Conservation (phyloP, 2,113 vertebrate genomes). For the Spea bombifrons region DNA sequence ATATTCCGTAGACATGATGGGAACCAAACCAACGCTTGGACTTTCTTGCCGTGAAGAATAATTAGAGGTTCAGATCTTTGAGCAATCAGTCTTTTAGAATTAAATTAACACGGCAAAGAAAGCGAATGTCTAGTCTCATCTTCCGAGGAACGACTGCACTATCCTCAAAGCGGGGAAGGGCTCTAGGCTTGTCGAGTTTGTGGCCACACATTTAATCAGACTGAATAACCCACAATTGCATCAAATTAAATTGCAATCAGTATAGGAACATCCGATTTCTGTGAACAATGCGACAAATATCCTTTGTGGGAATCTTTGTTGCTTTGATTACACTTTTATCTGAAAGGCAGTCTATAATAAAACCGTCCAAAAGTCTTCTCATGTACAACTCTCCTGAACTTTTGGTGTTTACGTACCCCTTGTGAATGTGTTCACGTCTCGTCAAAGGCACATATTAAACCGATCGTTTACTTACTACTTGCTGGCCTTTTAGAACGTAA, state of each 20-base stretch:
- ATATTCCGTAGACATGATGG: too few relatives aligned
- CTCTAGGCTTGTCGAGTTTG: background rate
- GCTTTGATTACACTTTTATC: background rate
- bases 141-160: background rate
- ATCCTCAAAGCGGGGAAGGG: background rate
- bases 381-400: background rate
- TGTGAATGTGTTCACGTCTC: too few relatives aligned
- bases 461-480: too few relatives aligned
- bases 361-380: background rate
- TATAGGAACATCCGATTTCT: background rate
- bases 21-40: background rate
- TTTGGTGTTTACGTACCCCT: background rate
- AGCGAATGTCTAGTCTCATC: background rate
- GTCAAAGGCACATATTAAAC: too few relatives aligned
- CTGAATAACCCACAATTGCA: conserved; percentile 6
- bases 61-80: background rate
- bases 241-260: background rate
- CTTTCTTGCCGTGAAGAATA: background rate
- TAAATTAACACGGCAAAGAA: background rate
- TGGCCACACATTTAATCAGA: background rate
- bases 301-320: background rate
- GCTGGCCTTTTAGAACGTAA: too few relatives aligned
- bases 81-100: background rate
- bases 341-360: background rate
- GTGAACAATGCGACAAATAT: background rate